Evolutionary conservation across 1,140 invertebrate species (phyloP).

Genomic region (Asbolus verrucosus): DNA sequence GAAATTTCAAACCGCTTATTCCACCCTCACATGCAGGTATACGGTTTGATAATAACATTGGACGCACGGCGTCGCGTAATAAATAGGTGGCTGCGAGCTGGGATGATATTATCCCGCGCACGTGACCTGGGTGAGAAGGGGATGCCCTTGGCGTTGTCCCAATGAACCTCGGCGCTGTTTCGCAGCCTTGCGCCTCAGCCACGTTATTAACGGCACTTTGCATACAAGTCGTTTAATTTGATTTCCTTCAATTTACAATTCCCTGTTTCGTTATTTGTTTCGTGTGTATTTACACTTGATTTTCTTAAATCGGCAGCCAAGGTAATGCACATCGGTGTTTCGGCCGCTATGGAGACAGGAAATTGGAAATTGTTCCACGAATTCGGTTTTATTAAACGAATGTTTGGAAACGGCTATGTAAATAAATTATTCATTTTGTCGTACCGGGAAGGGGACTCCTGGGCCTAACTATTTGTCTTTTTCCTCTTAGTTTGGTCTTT

Average conservation of each 20-base stretch:
- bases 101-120: constrained; percentile 47
- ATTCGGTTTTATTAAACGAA: constrained; percentile 23
- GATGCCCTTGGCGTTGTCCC: constrained; percentile 40
- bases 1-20: constrained; percentile 49
- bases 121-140: constrained; percentile 45
- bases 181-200: constrained; percentile 15
- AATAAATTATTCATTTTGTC: constrained; percentile 33
- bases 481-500: neutral
- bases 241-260: constrained; percentile 46
- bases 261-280: constrained; percentile 41
- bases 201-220: constrained; percentile 48
- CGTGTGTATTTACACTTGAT: constrained; percentile 39
- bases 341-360: constrained; percentile 3
- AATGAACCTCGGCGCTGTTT: constrained; percentile 1
- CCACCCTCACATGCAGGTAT: constrained; percentile 45
- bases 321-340: constrained; percentile 3
- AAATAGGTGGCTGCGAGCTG: constrained; percentile 49
- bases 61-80: constrained; percentile 49
- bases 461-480: constrained; percentile 8
- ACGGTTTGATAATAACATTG: constrained; percentile 50
- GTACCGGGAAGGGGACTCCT: constrained; percentile 1
- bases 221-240: constrained; percentile 51
- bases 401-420: constrained; percentile 6
- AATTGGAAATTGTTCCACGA: constrained; percentile 40
- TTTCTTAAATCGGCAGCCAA: constrained; percentile 2